phyloP scores from a whole-genome alignment of 2,113 vertebrate genomes.

The Malurus elegans region DNA sequence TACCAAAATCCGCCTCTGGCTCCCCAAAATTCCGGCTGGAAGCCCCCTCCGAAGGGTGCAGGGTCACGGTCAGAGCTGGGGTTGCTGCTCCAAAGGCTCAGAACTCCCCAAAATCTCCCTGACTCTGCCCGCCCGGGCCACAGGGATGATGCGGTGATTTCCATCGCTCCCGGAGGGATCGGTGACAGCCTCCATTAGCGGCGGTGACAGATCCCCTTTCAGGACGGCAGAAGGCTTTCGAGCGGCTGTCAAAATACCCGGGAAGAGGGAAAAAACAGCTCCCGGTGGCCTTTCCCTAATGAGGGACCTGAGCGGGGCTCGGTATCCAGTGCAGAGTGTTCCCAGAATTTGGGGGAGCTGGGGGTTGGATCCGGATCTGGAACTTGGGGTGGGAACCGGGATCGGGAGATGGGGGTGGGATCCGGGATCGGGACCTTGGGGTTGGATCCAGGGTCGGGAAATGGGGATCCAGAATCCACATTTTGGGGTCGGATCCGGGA shows the following conservation, averaged over 20 bases:
- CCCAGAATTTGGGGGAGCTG: not conserved
- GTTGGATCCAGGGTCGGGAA: too few relatives aligned
- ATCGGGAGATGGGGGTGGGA: not conserved
- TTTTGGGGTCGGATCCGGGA: too few relatives aligned
- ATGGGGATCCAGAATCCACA: too few relatives aligned
- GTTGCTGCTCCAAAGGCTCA: not conserved
- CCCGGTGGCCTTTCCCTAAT: not conserved
- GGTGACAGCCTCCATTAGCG: constrained; percentile 34
- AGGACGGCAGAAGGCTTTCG: constrained; percentile 17
- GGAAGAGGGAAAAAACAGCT: not conserved
- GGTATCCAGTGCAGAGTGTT: accelerated
- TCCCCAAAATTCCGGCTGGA: not conserved
- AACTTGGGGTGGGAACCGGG: accelerated
- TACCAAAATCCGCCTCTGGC: not conserved
- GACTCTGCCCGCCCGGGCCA: not conserved
- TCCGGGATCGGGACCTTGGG: too few relatives aligned
- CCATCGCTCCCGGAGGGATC: not conserved
- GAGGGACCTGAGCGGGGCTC: not conserved
- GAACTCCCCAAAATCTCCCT: not conserved
- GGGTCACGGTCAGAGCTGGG: not conserved
- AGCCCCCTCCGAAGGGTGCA: not conserved
- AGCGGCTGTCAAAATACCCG: not conserved
- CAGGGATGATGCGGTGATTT: not conserved
- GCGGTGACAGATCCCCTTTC: constrained; percentile 36
- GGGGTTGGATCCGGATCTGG: not conserved